Conservation (phyloP, 2,888 invertebrate species). For the Mallateleia sp. region DNA sequence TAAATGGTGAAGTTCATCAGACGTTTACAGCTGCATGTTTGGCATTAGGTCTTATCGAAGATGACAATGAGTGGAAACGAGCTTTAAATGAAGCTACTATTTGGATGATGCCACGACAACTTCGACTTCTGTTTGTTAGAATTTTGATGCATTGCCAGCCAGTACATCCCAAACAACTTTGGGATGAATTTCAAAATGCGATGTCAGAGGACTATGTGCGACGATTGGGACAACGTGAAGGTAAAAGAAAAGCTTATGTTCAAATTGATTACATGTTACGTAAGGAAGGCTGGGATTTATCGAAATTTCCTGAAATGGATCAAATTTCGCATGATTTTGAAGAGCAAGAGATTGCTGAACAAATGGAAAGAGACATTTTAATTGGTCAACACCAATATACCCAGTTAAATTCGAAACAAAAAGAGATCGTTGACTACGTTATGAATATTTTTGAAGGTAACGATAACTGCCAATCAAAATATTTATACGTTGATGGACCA, state of each 20-base stretch:
- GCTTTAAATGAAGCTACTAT: slow-evolving; percentile 3
- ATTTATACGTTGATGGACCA: slow-evolving; percentile 1
- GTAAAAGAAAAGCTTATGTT: slow-evolving; percentile 1
- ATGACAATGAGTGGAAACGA: slow-evolving; percentile 9
- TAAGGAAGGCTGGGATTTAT: slow-evolving; percentile 1
- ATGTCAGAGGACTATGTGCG: slow-evolving; percentile 18
- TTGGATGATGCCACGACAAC: slow-evolving; percentile 25
- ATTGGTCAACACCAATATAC: slow-evolving; percentile 29
- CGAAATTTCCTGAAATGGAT: slow-evolving; percentile 17
- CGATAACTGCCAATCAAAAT: background rate
- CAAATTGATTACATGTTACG: background rate
- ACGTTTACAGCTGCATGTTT: slow-evolving; percentile 2
- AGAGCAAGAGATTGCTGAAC: slow-evolving; percentile 6
- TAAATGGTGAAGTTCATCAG: background rate
- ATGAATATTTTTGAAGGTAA: background rate
- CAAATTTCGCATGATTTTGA: background rate
- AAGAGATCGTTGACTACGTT: slow-evolving; percentile 1
- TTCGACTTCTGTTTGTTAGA: background rate
- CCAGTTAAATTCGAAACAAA: slow-evolving; percentile 5
- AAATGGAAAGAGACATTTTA: background rate
- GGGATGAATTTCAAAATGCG: slow-evolving; percentile 16
- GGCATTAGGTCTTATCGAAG: background rate
- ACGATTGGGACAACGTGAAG: background rate
- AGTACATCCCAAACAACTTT: slow-evolving; percentile 8
- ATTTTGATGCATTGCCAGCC: slow-evolving; percentile 22